Base-by-base conservation (phyloP, 2,888 invertebrate genomes). In the Cheilosia pagana region DNA sequence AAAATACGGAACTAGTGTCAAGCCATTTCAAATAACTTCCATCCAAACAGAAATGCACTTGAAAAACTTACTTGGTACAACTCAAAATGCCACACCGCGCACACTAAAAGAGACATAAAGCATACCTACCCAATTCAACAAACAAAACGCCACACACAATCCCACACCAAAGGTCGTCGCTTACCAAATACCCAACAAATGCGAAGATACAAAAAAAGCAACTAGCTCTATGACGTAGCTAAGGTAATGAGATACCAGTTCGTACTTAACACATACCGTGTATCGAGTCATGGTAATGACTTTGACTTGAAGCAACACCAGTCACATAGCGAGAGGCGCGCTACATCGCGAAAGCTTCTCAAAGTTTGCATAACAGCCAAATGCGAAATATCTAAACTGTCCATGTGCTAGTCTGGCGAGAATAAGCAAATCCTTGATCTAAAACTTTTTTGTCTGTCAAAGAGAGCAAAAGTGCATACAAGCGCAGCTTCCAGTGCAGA, bases 391-490 rank as follows among this genome's bases (percentile, higher is more conserved):
- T 43, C 19, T 19, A 14, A 59, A 45, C 23, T 67, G 53, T 16
- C 59, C 59, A 65, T 71, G 81, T n/a, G 63, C 76, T 45, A 70
- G 48, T n/a, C n/a, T 5, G 12, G 41, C 55, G 50, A 78, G 79
- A 83, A 74, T 83, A 25, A 35, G 52, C 74, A 85, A 70, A 81
- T 85, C 83, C 81, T 85, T 85, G 79, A 81, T 79, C 74, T 31
- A 83, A 79, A 83, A 83, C 82, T 82, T 82, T 57, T 62, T 48
- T 31, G 21, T 55, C 39, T 43, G n/a, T 48, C 35, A 45, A 21
- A 12, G 21, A 59, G 41, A 67, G 23, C n/a, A 53, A 4, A 21
- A 21, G 4, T 31, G 41, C 7, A 8, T n/a, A 4, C 41, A 19
- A 35, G 60, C 45, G 60, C 39, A 85, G 79, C 70, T 81, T 53